Base-by-base conservation (phyloP, 92 coral and sea anemone genomes). In the Paramuricea clavata region DNA sequence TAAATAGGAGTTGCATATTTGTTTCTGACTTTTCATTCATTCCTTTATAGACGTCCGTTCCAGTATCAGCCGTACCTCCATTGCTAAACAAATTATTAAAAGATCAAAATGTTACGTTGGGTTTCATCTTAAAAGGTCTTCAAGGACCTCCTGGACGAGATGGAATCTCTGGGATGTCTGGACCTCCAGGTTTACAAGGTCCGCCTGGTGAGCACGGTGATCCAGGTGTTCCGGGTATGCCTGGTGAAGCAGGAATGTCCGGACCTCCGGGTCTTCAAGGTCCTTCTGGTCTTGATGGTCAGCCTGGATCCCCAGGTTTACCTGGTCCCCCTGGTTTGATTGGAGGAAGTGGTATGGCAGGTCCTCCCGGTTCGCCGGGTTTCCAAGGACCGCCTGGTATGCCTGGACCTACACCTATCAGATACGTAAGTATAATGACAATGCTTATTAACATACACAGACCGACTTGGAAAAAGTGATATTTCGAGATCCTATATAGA, bases 281-380 rank as follows among this genome's bases (percentile, higher is more conserved):
- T 81, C 98, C 98, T 65, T 93, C 99, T 49, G 99, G 99, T 91
- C 76, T 91, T 81, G 99, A 97, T 83, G 99, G 99, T 87, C 87
- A 93, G 88, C 99, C 99, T 15, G 99, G 99, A 33, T 76, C 99
- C 27, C 99, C 99, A 22, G 99, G 99, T 91, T 86, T 97, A 80
- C 94, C 99, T 15, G 99, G 99, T 74, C 89, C 98, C n/a, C 89
- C 98, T 44, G 99, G 99, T 88, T 89, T 91, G 91, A 94, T 93
- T 28, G 99, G 99, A 54, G 99, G 99, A 68, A 97, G 99, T 64
- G 99, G 99, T 89, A 93, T 93, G 98, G 93, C 96, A 68, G 99
- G 99, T 68, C 88, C 92, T 9, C 97, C 98, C 44, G 99, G 99
- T 86, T 83, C 89, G 75, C 94, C 95, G 32, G 99, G 99, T 69